These are phyloP conservation scores for Philereme vetulata DNA, from an alignment of 2,888 invertebrate species.

Conservation along the genomic window DNA sequence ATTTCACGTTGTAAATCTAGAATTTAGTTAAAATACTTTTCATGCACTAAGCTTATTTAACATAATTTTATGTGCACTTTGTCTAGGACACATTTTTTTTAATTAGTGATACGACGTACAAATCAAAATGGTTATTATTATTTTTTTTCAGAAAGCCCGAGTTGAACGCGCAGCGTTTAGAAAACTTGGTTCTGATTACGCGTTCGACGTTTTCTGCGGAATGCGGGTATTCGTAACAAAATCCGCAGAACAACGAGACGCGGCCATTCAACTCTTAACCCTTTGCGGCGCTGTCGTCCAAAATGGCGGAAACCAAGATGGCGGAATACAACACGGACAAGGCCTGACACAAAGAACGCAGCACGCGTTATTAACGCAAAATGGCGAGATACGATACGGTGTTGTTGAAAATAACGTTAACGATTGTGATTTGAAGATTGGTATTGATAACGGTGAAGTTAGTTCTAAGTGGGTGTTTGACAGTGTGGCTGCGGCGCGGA, in stretches of 20 bases:
- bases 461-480: slow-evolving; percentile 74
- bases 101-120: no score
- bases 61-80: no score
- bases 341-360: slow-evolving; percentile 25
- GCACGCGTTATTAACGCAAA: slow-evolving; percentile 17
- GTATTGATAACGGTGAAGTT: slow-evolving; percentile 52
- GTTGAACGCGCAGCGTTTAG: slow-evolving; percentile 64
- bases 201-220: slow-evolving; percentile 68
- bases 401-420: slow-evolving; percentile 13
- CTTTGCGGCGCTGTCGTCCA: slow-evolving; percentile 63
- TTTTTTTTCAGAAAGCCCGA: slow-evolving; percentile 67
- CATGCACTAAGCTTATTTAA: no score
- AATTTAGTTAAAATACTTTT: no score
- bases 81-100: no score
- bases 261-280: slow-evolving; percentile 53
- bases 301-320: slow-evolving; percentile 35
- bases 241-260: slow-evolving; percentile 54
- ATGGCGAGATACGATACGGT: slow-evolving; percentile 25
- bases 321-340: slow-evolving; percentile 26
- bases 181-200: slow-evolving; percentile 59
- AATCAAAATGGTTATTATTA: no score
- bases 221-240: slow-evolving; percentile 54
- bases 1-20: no score
- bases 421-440: slow-evolving; percentile 57
- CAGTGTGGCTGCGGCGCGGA: slow-evolving; percentile 63